Evolutionary conservation across 2,113 vertebrate genomes (phyloP).

Genomic region (Balaeniceps rex): DNA sequence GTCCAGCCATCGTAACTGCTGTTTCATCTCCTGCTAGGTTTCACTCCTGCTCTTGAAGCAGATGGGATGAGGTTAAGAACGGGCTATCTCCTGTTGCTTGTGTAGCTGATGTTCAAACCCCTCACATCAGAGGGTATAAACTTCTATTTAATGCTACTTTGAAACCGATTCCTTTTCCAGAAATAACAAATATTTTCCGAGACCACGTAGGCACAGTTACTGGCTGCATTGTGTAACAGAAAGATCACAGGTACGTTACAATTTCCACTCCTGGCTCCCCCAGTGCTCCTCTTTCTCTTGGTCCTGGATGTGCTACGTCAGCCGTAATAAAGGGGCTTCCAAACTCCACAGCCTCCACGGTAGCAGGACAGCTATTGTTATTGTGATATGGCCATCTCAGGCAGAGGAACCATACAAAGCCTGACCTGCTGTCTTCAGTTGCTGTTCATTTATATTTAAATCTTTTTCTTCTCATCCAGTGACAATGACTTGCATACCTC

Average conservation of each 20-base stretch:
- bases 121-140: background rate
- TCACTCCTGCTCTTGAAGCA: background rate
- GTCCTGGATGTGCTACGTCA: background rate
- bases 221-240: background rate
- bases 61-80: background rate
- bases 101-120: background rate
- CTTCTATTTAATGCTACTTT: background rate
- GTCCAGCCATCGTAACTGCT: background rate
- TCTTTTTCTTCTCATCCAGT: background rate
- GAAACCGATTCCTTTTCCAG: background rate
- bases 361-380: background rate
- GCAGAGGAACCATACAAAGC: background rate
- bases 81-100: background rate
- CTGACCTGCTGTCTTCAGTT: background rate
- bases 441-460: background rate
- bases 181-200: background rate
- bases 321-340: background rate
- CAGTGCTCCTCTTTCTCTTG: background rate
- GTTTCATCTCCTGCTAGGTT: background rate
- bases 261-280: background rate
- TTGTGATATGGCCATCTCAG: background rate
- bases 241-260: background rate
- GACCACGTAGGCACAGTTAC: background rate
- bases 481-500: background rate
- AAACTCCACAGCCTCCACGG: background rate